phyloP scores from a whole-genome alignment of 2,797 vertebrate genomes.

The Enteromius fasciolatus region DNA sequence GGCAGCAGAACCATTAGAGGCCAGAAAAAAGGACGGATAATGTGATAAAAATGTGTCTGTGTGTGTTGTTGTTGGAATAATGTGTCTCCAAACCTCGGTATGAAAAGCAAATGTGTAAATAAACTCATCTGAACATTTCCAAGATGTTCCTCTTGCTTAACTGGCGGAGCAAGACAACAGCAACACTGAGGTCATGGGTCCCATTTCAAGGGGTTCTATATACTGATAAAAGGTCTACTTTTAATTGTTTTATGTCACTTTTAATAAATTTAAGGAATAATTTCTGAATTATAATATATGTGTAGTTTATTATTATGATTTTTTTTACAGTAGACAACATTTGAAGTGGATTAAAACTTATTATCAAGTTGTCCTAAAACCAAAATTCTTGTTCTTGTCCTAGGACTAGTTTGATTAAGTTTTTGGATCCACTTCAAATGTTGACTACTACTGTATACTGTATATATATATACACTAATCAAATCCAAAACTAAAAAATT shows the following conservation, averaged over 20 bases:
- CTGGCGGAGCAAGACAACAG: background rate
- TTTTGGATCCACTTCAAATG: too few relatives aligned
- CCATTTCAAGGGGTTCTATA: background rate
- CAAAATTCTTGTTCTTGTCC: too few relatives aligned
- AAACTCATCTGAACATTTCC: constrained; percentile 7
- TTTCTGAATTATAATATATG: background rate
- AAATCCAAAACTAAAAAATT: too few relatives aligned
- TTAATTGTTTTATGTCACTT: background rate
- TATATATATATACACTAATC: too few relatives aligned
- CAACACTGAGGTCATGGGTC: constrained; percentile 6
- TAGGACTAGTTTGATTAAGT: too few relatives aligned
- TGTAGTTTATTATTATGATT: too few relatives aligned
- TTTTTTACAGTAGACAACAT: too few relatives aligned
- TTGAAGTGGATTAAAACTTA: too few relatives aligned
- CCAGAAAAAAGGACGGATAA: constrained; percentile 39
- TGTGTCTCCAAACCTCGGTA: constrained; percentile 1
- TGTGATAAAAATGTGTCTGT: constrained; percentile 24
- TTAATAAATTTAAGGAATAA: background rate
- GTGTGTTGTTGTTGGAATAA: constrained; percentile 25
- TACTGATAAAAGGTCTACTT: background rate
- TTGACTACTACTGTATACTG: too few relatives aligned
- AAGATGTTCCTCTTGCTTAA: background rate
- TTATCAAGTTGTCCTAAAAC: too few relatives aligned
- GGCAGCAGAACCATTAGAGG: constrained; percentile 52
- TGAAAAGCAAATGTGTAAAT: constrained; percentile 48